These are phyloP conservation scores for Anguilla pacifica DNA, from an alignment of 2,797 vertebrate species.

Conservation along the genomic window DNA sequence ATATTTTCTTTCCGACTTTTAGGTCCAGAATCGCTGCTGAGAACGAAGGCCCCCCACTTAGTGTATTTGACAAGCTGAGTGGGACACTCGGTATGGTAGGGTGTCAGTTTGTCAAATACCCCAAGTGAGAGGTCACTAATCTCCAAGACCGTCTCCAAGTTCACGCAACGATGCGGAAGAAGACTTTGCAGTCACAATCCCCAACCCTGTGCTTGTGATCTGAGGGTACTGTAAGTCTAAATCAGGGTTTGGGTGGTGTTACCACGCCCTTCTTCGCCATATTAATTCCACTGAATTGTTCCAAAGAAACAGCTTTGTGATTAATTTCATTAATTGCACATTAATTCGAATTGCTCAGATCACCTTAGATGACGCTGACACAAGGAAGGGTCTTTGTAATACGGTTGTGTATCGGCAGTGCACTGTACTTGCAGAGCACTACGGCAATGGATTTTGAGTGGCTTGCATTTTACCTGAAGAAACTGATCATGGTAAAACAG, in stretches of 20 bases:
- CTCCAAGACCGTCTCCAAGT: conserved; percentile 42
- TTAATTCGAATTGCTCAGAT: neutral
- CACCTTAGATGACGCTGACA: neutral
- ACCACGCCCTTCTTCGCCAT: neutral
- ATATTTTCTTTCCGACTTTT: conserved; percentile 40
- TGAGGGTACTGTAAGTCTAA: neutral
- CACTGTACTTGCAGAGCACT: neutral
- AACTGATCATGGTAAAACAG: neutral
- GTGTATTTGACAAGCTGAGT: conserved; percentile 99
- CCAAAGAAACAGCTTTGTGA: neutral
- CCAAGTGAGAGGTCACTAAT: conserved; percentile 90
- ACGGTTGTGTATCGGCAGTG: neutral
- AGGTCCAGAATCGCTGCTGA: conserved; percentile 34
- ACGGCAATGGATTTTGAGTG: neutral
- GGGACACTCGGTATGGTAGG: conserved; percentile 89
- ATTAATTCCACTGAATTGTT: neutral
- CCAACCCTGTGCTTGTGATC: neutral
- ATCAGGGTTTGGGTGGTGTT: neutral
- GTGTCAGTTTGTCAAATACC: conserved; percentile 99
- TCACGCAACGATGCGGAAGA: neutral
- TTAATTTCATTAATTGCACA: no score
- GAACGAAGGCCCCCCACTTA: conserved; percentile 79
- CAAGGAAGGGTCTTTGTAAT: neutral
- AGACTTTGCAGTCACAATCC: neutral
- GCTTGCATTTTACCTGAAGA: neutral